A percentile compares a stretch with the other conserved stretches of the same genome.
Evolutionary conservation across 2,888 invertebrate species (phyloP).

Genomic region (Abrostola triplasia): DNA sequence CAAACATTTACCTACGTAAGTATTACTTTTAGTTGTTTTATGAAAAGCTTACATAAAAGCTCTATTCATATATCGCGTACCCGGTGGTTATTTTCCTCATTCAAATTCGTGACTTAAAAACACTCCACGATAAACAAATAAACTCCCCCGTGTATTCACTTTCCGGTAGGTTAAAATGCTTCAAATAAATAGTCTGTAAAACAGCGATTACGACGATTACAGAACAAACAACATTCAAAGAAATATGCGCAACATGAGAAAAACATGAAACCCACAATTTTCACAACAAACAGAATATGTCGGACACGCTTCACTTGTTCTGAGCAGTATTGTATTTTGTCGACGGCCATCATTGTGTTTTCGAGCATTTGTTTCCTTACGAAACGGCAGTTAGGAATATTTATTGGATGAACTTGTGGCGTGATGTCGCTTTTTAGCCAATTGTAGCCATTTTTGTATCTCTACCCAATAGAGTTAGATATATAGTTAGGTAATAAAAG

Average conservation of each 20-base stretch:
- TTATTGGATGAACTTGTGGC: constrained; percentile 86
- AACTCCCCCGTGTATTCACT: constrained; percentile 28
- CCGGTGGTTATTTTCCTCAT: constrained; percentile 38
- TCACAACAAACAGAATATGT: constrained; percentile 84
- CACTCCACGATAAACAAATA: constrained; percentile 44
- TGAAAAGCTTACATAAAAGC: constrained; percentile 31
- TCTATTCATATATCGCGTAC: constrained; percentile 21
- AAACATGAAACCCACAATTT: constrained; percentile 78
- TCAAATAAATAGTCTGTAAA: constrained; percentile 37
- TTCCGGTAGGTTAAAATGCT: constrained; percentile 52
- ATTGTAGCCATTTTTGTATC: constrained; percentile 80
- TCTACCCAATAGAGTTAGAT: constrained; percentile 57
- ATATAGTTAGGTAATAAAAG: constrained; percentile 73
- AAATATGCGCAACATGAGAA: constrained; percentile 67
- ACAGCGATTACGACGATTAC: constrained; percentile 59
- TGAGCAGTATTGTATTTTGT: constrained; percentile 82
- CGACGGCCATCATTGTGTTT: constrained; percentile 82
- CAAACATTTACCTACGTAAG: constrained; percentile 9
- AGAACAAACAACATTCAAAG: constrained; percentile 73
- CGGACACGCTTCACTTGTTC: constrained; percentile 81
- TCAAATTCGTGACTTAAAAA: constrained; percentile 29
- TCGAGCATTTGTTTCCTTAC: constrained; percentile 86
- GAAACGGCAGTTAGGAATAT: constrained; percentile 86
- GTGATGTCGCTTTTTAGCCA: constrained; percentile 83
- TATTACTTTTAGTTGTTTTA: constrained; percentile 5